Percentiles rank a stretch among this genome's conserved stretches.
Conservation (phyloP, 2,888 invertebrate genomes). For the Girardia tigrina region DNA sequence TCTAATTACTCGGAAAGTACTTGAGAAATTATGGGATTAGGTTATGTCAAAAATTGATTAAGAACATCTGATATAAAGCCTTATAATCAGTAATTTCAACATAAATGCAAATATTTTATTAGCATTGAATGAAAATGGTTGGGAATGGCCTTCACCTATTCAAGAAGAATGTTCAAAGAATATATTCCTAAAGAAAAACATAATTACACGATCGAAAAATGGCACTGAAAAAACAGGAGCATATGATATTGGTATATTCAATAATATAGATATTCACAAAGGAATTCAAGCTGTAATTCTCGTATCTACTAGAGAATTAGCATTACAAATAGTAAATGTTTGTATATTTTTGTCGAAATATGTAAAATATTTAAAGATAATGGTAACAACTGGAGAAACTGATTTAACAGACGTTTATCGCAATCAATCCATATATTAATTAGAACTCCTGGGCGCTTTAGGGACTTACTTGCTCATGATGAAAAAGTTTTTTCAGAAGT, state of each 20-base stretch:
- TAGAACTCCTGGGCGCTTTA: slow-evolving; percentile 94
- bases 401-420: slow-evolving; percentile 79
- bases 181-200: slow-evolving; percentile 88
- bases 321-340: slow-evolving; percentile 96
- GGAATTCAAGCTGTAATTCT: slow-evolving; percentile 79
- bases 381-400: slow-evolving; percentile 98
- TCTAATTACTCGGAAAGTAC: not conserved
- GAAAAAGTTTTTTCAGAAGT: slow-evolving; percentile 84
- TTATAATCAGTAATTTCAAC: no score
- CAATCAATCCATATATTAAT: slow-evolving; percentile 92
- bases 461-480: slow-evolving; percentile 96
- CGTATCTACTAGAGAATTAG: slow-evolving; percentile 92
- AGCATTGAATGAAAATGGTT: slow-evolving; percentile 73
- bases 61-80: not conserved
- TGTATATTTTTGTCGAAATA: slow-evolving; percentile 96
- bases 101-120: not conserved
- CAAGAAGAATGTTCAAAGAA: slow-evolving; percentile 87
- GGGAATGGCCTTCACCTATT: slow-evolving; percentile 96
- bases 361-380: slow-evolving; percentile 75
- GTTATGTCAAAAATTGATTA: not conserved
- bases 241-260: slow-evolving; percentile 91
- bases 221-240: slow-evolving; percentile 99
- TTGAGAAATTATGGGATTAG: not conserved
- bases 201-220: slow-evolving; percentile 86
- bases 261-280: slow-evolving; percentile 70